phyloP scores from a whole-genome alignment of 2,888 invertebrate species.

The Eupithecia insigniata region DNA sequence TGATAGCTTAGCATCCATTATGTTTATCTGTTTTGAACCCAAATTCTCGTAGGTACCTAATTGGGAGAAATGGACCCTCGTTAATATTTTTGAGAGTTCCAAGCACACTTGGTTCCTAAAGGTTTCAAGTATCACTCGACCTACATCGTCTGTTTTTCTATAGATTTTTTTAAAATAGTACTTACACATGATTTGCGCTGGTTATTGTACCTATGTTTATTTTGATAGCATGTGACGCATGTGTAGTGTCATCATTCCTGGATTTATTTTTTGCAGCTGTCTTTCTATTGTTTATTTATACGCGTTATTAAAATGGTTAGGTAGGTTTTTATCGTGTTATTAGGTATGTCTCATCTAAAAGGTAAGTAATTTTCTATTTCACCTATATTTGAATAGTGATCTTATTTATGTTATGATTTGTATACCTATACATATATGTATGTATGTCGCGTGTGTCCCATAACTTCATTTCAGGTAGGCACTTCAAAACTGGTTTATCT shows the following conservation, averaged over 20 bases:
- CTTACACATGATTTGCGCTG: neutral
- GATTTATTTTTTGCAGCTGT: neutral
- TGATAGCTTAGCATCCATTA: slow-evolving; percentile 41
- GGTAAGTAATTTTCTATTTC: neutral
- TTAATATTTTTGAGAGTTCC: neutral
- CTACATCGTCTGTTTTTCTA: slow-evolving; percentile 35
- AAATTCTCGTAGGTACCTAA: slow-evolving; percentile 1
- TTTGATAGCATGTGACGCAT: slow-evolving; percentile 49
- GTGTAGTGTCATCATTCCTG: slow-evolving; percentile 48
- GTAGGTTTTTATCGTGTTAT: neutral
- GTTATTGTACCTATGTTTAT: slow-evolving; percentile 40
- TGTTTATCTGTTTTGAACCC: slow-evolving; percentile 25
- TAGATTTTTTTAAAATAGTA: slow-evolving; percentile 45
- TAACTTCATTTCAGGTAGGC: neutral
- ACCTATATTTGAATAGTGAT: neutral
- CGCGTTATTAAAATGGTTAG: neutral
- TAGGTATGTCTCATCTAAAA: neutral
- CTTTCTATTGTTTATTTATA: neutral
- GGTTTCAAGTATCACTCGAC: slow-evolving; percentile 26
- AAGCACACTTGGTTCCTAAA: neutral
- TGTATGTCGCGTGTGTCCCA: neutral
- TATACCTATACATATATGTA: neutral
- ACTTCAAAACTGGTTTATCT: neutral
- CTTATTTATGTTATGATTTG: neutral
- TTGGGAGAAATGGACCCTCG: neutral